Evolutionary conservation across 2,888 invertebrate species (phyloP).

Genomic region (Eucera pruinosa): DNA sequence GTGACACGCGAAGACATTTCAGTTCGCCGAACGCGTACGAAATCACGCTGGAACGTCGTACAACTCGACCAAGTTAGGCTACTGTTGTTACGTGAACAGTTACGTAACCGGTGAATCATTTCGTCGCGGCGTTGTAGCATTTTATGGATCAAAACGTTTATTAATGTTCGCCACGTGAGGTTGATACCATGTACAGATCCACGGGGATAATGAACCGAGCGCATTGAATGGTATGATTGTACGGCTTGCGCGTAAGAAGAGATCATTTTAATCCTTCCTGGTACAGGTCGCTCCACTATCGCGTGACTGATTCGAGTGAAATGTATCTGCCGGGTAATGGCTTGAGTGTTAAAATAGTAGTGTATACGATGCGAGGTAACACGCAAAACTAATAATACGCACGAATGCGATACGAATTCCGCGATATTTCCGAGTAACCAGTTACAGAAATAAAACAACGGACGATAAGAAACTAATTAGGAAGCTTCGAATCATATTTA

Average conservation of each 20-base stretch:
- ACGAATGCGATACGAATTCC: too few relatives aligned
- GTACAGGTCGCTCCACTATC: background rate
- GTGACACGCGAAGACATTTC: slow-evolving; percentile 55
- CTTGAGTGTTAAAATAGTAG: too few relatives aligned
- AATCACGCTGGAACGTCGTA: slow-evolving; percentile 18
- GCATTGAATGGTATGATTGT: background rate
- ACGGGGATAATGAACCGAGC: slow-evolving; percentile 25
- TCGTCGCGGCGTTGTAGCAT: background rate
- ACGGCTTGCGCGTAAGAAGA: slow-evolving; percentile 2
- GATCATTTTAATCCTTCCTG: background rate
- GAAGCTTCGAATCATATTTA: too few relatives aligned
- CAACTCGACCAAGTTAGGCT: slow-evolving; percentile 28
- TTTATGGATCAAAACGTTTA: slow-evolving; percentile 28
- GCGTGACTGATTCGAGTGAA: background rate
- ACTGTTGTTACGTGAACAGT: slow-evolving; percentile 34
- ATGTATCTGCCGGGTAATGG: too few relatives aligned
- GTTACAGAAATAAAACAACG: too few relatives aligned
- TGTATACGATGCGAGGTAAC: too few relatives aligned
- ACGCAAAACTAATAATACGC: too few relatives aligned
- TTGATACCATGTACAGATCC: background rate
- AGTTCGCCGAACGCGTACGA: slow-evolving; percentile 55
- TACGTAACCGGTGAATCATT: slow-evolving; percentile 40
- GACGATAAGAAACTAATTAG: too few relatives aligned
- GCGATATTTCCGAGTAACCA: too few relatives aligned
- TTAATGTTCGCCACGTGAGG: slow-evolving; percentile 17